Evolutionary conservation across 2,113 vertebrate genomes (phyloP).

Genomic region (Patagioenas fasciata): DNA sequence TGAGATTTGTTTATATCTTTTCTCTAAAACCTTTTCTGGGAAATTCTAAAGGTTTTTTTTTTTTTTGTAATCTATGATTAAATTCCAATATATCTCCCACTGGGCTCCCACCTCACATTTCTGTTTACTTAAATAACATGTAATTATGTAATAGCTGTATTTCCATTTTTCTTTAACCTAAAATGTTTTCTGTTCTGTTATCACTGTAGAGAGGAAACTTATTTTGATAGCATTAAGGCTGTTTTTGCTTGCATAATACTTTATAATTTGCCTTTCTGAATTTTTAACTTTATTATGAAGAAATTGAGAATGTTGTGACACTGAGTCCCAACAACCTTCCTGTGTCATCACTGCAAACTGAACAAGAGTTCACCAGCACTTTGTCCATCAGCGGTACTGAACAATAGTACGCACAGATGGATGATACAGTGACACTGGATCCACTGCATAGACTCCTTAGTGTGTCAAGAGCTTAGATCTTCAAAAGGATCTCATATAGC

Average conservation of each 20-base stretch:
- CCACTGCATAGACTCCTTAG: background rate
- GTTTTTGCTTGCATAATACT: background rate
- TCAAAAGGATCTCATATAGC: background rate
- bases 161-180: background rate
- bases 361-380: background rate
- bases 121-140: constrained; percentile 35
- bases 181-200: background rate
- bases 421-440: background rate
- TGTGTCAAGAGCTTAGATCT: background rate
- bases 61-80: constrained; percentile 64
- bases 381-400: fast-evolving
- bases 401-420: background rate
- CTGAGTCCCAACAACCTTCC: fast-evolving
- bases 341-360: background rate
- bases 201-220: background rate
- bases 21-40: constrained; percentile 78
- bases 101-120: background rate
- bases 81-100: constrained; percentile 25
- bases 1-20: constrained; percentile 81
- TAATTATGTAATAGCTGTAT: background rate
- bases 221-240: background rate
- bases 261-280: background rate
- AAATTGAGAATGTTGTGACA: background rate
- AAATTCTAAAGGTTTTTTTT: constrained; percentile 64
- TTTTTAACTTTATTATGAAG: background rate